Conservation (phyloP, 2,888 invertebrate species). For the Phaonia tiefii region DNA sequence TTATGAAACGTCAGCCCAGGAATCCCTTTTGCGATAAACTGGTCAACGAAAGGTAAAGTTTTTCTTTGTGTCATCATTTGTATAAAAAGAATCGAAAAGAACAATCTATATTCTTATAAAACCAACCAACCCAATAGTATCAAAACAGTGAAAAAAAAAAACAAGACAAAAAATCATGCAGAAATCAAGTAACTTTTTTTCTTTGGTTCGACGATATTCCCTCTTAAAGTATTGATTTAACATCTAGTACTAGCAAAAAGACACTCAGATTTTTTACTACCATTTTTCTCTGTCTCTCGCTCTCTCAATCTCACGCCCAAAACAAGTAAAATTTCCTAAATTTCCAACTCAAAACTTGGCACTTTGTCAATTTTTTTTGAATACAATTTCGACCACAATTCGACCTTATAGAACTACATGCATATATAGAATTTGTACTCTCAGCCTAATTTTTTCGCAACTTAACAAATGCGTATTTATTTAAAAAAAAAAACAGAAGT, state of each 20-base stretch:
- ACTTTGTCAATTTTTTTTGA: no score
- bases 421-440: no score
- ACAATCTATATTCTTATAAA: neutral
- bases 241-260: no score
- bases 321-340: constrained; percentile 4
- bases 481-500: neutral
- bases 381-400: no score
- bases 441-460: neutral
- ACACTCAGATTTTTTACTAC: constrained; percentile 10
- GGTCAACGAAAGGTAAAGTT: constrained; percentile 96
- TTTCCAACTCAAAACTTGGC: no score
- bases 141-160: constrained; percentile 6
- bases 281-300: constrained; percentile 9
- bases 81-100: constrained; percentile 51
- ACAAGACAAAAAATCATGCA: neutral
- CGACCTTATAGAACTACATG: no score
- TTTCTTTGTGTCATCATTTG: constrained; percentile 75
- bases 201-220: no score
- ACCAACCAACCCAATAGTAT: neutral
- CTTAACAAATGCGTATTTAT: constrained; percentile 35
- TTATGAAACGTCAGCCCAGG: constrained; percentile 99
- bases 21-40: constrained; percentile 98
- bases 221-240: no score
- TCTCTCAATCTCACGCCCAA: neutral
- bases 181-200: neutral